Conservation (phyloP, 2,113 vertebrate species). For the Coptodon bakossiorum region DNA sequence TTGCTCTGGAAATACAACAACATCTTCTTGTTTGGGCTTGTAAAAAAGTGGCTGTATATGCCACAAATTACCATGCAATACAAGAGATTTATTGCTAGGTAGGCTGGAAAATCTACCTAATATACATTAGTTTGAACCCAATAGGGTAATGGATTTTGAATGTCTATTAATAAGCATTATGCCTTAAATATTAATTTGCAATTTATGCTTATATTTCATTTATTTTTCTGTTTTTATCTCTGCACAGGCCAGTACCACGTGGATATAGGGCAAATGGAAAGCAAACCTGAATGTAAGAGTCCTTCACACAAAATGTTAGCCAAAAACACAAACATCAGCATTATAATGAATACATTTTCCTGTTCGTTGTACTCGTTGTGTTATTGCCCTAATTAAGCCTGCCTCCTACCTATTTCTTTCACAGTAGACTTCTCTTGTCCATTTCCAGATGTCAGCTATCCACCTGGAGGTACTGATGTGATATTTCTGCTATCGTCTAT, state of each 20-base stretch:
- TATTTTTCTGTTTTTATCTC: background rate
- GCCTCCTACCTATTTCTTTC: background rate
- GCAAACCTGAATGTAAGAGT: slow-evolving; percentile 57
- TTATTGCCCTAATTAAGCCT: background rate
- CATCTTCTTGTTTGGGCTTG: background rate
- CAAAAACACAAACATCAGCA: background rate
- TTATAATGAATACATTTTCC: background rate
- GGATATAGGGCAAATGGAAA: slow-evolving; percentile 44
- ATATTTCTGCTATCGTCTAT: fast-evolving
- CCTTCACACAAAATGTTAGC: background rate
- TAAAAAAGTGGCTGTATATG: background rate
- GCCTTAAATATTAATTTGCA: background rate
- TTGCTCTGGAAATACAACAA: background rate
- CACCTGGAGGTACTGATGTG: slow-evolving; percentile 53
- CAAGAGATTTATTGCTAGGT: background rate
- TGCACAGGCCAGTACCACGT: slow-evolving; percentile 42
- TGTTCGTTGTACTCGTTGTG: background rate
- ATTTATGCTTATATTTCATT: background rate
- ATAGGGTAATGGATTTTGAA: background rate
- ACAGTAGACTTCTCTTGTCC: slow-evolving; percentile 62
- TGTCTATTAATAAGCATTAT: background rate
- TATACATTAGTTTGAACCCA: background rate
- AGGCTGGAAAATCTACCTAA: background rate
- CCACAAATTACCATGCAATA: background rate
- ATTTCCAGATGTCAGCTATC: slow-evolving; percentile 59